phyloP scores from a whole-genome alignment of 2,888 invertebrate species.

The Clitarchus hookeri region DNA sequence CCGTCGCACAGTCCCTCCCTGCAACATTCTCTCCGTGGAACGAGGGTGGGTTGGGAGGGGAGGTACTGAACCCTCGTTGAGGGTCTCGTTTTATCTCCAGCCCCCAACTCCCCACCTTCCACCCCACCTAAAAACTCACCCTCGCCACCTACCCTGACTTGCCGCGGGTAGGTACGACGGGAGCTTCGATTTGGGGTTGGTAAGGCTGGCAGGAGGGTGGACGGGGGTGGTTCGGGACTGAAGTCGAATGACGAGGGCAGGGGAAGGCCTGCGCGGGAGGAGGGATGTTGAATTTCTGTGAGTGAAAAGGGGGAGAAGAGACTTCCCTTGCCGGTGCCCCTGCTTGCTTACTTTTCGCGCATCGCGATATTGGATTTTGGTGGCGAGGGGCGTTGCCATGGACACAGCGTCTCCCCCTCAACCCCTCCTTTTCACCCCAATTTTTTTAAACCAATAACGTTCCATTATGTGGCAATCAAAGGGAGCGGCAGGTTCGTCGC shows the following conservation, averaged over 20 bases:
- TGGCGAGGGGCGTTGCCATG: constrained; percentile 37
- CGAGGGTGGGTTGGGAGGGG: not conserved
- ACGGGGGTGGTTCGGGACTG: constrained; percentile 18
- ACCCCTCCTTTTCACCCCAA: not conserved
- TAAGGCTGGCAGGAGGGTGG: not conserved
- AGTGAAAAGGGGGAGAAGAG: constrained; percentile 4
- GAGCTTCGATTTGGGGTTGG: not conserved
- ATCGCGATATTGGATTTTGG: constrained; percentile 41
- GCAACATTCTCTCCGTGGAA: not conserved
- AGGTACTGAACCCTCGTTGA: constrained; percentile 9
- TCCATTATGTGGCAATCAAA: constrained; percentile 44
- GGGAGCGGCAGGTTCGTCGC: constrained; percentile 21
- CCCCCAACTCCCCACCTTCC: not conserved
- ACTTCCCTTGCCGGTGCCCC: not conserved
- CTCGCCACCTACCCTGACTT: constrained; percentile 18
- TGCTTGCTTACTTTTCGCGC: constrained; percentile 38
- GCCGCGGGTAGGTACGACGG: constrained; percentile 17
- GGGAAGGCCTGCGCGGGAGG: not conserved
- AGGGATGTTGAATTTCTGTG: constrained; percentile 14
- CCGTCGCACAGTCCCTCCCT: not conserved
- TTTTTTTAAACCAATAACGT: constrained; percentile 43
- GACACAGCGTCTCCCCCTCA: constrained; percentile 35
- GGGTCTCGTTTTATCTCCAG: constrained; percentile 18
- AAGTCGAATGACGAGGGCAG: not conserved
- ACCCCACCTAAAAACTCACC: not conserved